Evolutionary conservation across 23 tunicate genomes (phyloP), one percentile per base, ranked within the genome.

Genomic region (Ciona savignyi): DNA sequence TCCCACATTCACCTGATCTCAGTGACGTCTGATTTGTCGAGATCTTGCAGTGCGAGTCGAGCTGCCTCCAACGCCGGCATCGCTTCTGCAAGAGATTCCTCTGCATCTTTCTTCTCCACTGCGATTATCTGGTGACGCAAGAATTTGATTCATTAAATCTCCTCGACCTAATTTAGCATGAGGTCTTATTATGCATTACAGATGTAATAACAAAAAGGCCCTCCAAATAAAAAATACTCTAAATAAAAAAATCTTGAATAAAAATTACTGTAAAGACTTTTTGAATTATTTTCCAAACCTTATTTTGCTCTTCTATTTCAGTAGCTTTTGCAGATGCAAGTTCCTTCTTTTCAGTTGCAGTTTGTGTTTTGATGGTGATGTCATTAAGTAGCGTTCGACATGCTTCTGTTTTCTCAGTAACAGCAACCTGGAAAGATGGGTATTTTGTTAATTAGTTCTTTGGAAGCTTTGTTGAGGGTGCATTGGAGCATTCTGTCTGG

Each of bases 41-140:
- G 89, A 62, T 95, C 99, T 33, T 95, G 96, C 69, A 95, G 75
- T 34, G 99, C 99, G 30, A 88, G 35, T 68, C 99, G 71, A 23
- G 99, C 99, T 26, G 99, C 99, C 71, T 95, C 99, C 29, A 95
- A 71, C 21, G 99, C 99, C 2, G 99, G 99, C 95, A 95, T 83
- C 11, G 99, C 99, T 83, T 95, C 99, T 11, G 96, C 99, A 0
- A 95, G 71, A 1, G 93, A 76, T 71, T 88, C 99, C 73, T 95
- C 99, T 1, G 99, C 99, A 23, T 88, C 99, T 28, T 70, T 78
- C 83, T 95, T 95, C 75, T 95, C 99, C 4, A 95, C 96, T 23
- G 95, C 99, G 32, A 95, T 95, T 49, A 95, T n/a, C n/a, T n/a
- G n/a, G n/a, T n/a, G n/a, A n/a, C n/a, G n/a, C n/a, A n/a, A n/a